Conservation (phyloP, 2,113 vertebrate genomes). For the western clawed frog (Xenopus tropicalis) region DNA sequence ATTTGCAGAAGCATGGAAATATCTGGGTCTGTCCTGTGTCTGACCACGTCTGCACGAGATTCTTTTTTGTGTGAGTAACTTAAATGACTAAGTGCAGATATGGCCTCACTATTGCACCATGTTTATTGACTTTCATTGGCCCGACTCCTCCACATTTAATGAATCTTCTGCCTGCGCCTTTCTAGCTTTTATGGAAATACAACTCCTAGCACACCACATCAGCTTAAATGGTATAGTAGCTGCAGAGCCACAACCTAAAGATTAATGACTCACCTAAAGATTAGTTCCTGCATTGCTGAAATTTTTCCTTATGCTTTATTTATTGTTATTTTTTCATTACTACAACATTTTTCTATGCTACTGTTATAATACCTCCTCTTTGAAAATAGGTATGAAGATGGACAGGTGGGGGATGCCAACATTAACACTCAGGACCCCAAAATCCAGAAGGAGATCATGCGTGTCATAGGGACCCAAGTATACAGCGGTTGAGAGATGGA, state of each 20-base stretch:
- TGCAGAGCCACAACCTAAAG: too few relatives aligned
- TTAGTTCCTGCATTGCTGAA: too few relatives aligned
- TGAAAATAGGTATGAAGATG: conserved; percentile 87
- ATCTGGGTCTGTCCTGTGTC: conserved; percentile 99
- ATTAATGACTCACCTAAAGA: too few relatives aligned
- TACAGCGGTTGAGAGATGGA: conserved; percentile 84
- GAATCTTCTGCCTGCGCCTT: too few relatives aligned
- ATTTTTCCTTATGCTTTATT: too few relatives aligned
- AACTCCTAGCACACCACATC: too few relatives aligned
- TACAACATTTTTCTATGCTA: neutral
- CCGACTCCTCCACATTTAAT: neutral
- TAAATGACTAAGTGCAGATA: too few relatives aligned
- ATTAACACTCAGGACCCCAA: conserved; percentile 99
- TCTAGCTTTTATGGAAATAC: too few relatives aligned
- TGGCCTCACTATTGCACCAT: neutral
- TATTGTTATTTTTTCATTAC: neutral
- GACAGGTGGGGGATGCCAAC: conserved; percentile 97
- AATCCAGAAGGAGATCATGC: conserved; percentile 99
- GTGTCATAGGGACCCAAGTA: conserved; percentile 97
- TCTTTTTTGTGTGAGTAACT: conserved; percentile 96
- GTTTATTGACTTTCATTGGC: conserved; percentile 5
- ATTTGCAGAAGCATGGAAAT: conserved; percentile 98
- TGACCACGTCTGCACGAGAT: conserved; percentile 96
- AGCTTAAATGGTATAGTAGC: too few relatives aligned
- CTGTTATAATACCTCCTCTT: neutral